Evolutionary conservation across 1,140 invertebrate genomes (phyloP), one percentile per base, ranked within the genome.

Genomic region (Drusus annulatus): DNA sequence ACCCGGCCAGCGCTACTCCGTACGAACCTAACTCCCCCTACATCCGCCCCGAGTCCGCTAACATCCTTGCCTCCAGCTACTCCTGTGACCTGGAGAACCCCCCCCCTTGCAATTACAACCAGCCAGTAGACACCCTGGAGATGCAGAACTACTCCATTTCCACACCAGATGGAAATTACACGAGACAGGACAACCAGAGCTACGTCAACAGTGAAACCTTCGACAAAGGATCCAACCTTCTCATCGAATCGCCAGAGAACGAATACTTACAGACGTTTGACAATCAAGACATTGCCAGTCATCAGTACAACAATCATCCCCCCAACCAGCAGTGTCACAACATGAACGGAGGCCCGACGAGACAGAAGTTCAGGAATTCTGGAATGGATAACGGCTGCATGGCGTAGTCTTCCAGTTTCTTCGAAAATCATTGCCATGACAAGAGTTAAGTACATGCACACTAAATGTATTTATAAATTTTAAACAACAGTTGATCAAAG

Each of bases 21-120:
- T 89, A 85, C 84, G 89, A 90, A 79, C 84, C 88, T 17, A 86
- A 87, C 71, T 89, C 88, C 7, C 89, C 88, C 3, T 90, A 90
- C 86, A 88, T 90, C 79, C 82, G 89, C 65, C 88, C 89, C 1
- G 89, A 90, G 80, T 90, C 89, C 2, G 89, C 89, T 2, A 89
- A 90, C 84, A 86, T 90, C 15, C 85, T 90, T n/a, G 88, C 89
- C 4, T 90, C 89, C 52, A 90, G 88, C 80, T 90, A 90, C 83
- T 89, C 87, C 0, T 89, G 89, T 69, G 80, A 83, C 23, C 21
- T 83, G 19, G 82, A 83, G 25, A 81, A 81, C 19, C 82, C 80
- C 13, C 79, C 79, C 5, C 79, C 81, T 31, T 83, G 80, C 2
- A 83, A 83, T 50, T 83, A 79, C 78, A 81, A 73, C 60, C 82